Evolutionary conservation across 2,797 vertebrate genomes (phyloP).

Genomic region (Ceryle rudis): DNA sequence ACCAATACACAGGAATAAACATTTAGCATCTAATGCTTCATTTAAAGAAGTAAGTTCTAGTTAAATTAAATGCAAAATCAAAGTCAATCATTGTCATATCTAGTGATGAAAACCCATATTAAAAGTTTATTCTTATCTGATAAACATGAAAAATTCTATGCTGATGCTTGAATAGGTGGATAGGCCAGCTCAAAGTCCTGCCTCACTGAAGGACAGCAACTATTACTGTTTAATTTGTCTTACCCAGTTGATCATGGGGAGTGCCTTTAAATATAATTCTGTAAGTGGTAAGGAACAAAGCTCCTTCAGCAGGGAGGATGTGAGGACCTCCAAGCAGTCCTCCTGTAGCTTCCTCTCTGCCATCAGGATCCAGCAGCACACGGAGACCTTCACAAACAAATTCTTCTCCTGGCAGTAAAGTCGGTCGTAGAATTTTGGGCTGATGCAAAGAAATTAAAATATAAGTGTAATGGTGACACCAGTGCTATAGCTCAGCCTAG

Average conservation of each 20-base stretch:
- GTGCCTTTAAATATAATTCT: slow-evolving; percentile 97
- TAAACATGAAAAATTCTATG: background rate
- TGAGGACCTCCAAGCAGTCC: slow-evolving; percentile 95
- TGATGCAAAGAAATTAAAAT: slow-evolving; percentile 71
- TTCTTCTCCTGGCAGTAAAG: slow-evolving; percentile 94
- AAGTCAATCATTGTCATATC: background rate
- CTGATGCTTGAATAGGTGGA: background rate
- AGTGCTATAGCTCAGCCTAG: background rate
- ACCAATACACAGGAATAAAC: background rate
- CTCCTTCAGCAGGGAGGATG: slow-evolving; percentile 97
- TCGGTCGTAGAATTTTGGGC: slow-evolving; percentile 96
- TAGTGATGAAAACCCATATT: background rate
- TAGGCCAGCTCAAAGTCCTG: background rate
- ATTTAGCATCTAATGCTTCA: background rate
- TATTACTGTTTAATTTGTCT: background rate
- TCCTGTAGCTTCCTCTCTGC: slow-evolving; percentile 94
- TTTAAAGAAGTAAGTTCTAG: background rate
- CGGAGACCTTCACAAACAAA: slow-evolving; percentile 93
- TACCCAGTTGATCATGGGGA: slow-evolving; percentile 96
- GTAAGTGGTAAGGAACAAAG: slow-evolving; percentile 96
- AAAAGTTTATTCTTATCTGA: background rate
- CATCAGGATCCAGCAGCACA: slow-evolving; percentile 93
- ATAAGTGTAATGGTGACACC: background rate
- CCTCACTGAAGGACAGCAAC: background rate
- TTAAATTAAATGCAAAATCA: background rate